phyloP scores from a whole-genome alignment of 1,140 invertebrate genomes.

The Leptinotarsa defecta region DNA sequence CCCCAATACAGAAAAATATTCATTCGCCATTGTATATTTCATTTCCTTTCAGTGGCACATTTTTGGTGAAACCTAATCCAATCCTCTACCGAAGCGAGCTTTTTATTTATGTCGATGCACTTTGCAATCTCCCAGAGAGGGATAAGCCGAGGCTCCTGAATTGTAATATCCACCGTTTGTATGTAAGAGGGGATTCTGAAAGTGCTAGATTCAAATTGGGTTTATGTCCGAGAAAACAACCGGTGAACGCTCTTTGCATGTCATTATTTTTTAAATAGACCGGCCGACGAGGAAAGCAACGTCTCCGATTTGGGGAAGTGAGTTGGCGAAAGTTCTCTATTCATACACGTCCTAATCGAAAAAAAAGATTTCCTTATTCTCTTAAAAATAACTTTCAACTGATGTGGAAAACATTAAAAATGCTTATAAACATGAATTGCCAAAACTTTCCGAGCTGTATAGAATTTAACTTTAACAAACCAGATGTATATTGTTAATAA shows the following conservation, averaged over 20 bases:
- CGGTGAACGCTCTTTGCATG: conserved; percentile 4
- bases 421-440: too few relatives aligned
- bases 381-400: too few relatives aligned
- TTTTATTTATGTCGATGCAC: conserved; percentile 3
- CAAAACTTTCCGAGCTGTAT: too few relatives aligned
- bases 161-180: conserved; percentile 3
- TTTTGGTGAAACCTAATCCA: background rate
- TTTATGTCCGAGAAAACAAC: background rate
- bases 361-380: too few relatives aligned
- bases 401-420: too few relatives aligned
- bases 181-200: background rate
- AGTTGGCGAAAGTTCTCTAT: background rate
- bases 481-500: too few relatives aligned
- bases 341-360: too few relatives aligned
- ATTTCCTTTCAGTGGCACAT: too few relatives aligned
- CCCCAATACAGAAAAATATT: too few relatives aligned
- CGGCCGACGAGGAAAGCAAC: background rate
- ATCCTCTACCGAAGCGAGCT: background rate
- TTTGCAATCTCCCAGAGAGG: background rate
- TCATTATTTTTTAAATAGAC: background rate
- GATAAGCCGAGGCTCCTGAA: background rate
- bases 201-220: conserved; percentile 1
- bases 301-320: background rate
- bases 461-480: too few relatives aligned
- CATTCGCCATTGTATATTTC: too few relatives aligned